Base-by-base conservation (phyloP, 1,140 invertebrate genomes). In the Sycophaga agraensis region DNA sequence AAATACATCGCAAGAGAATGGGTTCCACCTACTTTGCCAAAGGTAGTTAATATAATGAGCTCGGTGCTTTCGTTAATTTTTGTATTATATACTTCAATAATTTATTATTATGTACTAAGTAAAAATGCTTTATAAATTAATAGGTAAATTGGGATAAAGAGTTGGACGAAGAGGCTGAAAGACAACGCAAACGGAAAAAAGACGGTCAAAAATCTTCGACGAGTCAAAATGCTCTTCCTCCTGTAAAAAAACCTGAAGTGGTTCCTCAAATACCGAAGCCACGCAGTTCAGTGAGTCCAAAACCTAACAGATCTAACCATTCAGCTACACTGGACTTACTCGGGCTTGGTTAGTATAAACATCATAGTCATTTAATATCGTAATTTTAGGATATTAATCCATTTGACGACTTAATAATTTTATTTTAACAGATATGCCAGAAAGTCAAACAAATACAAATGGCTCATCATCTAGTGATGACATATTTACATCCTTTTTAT, bases 1-100 rank as follows among this genome's bases (percentile, higher is more conserved):
- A 98, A 97, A 74, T 99, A 98, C 77, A 93, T 98, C 70, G 96
- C 96, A 21, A 88, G 91, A 68, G 96, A 98, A 82, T 99, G 94
- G 94, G 91, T 97, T 35, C 91, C 89, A 54, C 91, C 91, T 22
- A 83, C 90, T 42, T 84, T 91, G 55, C 90, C 91, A 16, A 91
- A 94, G 82, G 89, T 92, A 77, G 88, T 86, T 31, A 31, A 4
- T 31, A 31, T 31, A n/a, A n/a, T 31, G 28, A 31, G 4, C 28
- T 71, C 65, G 19, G 49, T 55, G 40, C 34, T 42, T 4, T 6
- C 46, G 43, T 56, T 26, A 34, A 35, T 35, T 61, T 59, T 37
- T 45, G 42, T 62, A 12, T 35, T 6, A 21, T 31, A 31, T 31
- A 31, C 28, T 31, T 31, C 11, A 31, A 31, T 31, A 6, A 31